Evolutionary conservation across 2,797 vertebrate genomes (phyloP), one percentile per base, ranked within the genome.

Genomic region (Paguma larvata): DNA sequence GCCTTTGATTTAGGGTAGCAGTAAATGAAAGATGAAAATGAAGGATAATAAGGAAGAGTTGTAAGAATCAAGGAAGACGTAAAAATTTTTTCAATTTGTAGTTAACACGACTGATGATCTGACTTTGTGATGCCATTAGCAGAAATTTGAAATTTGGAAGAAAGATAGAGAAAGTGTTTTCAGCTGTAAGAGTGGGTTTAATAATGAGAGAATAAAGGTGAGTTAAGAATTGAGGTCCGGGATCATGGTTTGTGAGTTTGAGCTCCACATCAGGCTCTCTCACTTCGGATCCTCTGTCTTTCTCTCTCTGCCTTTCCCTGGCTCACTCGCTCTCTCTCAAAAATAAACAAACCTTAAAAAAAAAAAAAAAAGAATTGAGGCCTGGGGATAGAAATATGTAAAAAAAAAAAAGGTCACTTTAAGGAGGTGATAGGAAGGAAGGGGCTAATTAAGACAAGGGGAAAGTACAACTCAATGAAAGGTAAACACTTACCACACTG

Each of bases 1-100:
- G 13, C 59, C 19, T 30, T 72, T 62, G 34, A 53, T 15, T 65
- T 65, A 82, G 2, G 4, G 0, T 91, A 32, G 23, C 48, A 0
- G 38, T 53, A 70, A 44, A 73, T 78, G 32, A 79, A 75, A 56
- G 84, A 65, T 93, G 11, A 59, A 94, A 82, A 72, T 44, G 21
- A 93, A 79, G 53, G 46, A 88, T 70, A 65, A 75, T 90, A 73
- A 78, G 65, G 30, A 32, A 53, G 51, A 86, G 25, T 51, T 84
- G 9, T 87, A 86, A 83, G 51, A 21, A 87, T n/a, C 84, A 73
- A 91, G 25, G 21, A 85, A 34, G 53, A 85, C 19, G 53, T 23
- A 53, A 77, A 85, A 73, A 73, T 84, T 90, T 90, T 10, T 59
- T 68, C 92, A 59, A 23, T 77, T 87, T 91, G 18, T 90, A 92